Evolutionary conservation across 1,140 invertebrate species (phyloP).

Genomic region (Camponotus floridanus): DNA sequence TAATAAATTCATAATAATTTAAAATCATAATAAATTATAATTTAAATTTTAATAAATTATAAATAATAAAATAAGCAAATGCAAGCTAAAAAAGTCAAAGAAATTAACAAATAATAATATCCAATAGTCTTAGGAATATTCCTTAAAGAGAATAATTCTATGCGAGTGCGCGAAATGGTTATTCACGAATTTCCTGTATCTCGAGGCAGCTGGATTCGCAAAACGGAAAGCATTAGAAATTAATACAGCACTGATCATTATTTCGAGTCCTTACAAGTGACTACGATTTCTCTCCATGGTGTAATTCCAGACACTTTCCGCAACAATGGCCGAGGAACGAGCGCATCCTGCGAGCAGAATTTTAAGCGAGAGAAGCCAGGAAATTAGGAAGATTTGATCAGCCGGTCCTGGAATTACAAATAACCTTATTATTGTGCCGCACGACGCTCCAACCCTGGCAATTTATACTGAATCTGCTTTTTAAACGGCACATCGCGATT

Average conservation of each 20-base stretch:
- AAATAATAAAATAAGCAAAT: neutral
- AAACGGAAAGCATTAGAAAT: slow-evolving; percentile 69
- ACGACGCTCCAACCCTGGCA: slow-evolving; percentile 38
- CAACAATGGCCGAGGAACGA: slow-evolving; percentile 53
- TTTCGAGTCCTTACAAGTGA: slow-evolving; percentile 56
- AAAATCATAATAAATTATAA: no score
- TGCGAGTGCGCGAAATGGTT: neutral
- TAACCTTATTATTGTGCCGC: slow-evolving; percentile 77
- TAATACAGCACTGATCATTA: slow-evolving; percentile 68
- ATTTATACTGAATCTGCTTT: slow-evolving; percentile 74
- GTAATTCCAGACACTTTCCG: slow-evolving; percentile 61
- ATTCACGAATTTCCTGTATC: neutral
- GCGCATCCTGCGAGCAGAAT: slow-evolving; percentile 70
- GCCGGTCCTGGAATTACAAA: slow-evolving; percentile 78
- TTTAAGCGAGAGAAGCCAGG: slow-evolving; percentile 75
- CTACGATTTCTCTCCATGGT: neutral
- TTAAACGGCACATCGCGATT: slow-evolving; percentile 54
- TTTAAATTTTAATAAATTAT: no score
- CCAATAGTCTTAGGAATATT: neutral
- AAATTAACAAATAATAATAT: neutral
- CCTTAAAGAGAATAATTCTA: neutral
- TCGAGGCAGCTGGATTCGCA: slow-evolving; percentile 43
- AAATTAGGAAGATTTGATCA: slow-evolving; percentile 82
- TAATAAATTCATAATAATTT: no score
- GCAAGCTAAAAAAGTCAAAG: neutral